phyloP scores from a whole-genome alignment of 2,113 vertebrate species.

The Dunckerocampus dactyliophorus region DNA sequence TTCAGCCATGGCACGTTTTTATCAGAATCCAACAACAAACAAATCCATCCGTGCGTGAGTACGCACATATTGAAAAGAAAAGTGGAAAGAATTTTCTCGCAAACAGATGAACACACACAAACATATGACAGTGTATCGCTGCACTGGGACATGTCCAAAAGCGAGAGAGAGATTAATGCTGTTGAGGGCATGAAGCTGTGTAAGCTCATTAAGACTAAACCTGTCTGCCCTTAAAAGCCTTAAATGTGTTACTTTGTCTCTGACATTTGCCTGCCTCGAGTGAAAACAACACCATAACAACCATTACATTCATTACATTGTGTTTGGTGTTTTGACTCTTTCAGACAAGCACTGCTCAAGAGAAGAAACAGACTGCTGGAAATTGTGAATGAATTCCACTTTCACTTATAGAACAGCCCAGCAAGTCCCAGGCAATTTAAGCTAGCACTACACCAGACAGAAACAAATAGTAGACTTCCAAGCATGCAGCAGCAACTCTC shows the following conservation, averaged over 20 bases:
- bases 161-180: constrained; percentile 69
- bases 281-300: constrained; percentile 36
- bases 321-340: not conserved
- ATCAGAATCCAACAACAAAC: constrained; percentile 22
- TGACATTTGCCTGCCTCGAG: constrained; percentile 40
- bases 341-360: not conserved
- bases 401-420: not conserved
- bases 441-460: not conserved
- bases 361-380: not conserved
- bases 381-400: no score
- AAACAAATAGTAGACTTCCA: not conserved
- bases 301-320: constrained; percentile 1
- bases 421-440: not conserved
- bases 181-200: constrained; percentile 62
- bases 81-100: constrained; percentile 19
- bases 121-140: not conserved
- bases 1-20: constrained; percentile 12
- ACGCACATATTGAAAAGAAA: constrained; percentile 18
- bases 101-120: constrained; percentile 6
- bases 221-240: constrained; percentile 60
- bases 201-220: constrained; percentile 75
- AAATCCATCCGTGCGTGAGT: constrained; percentile 6
- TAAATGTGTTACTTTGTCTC: constrained; percentile 61
- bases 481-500: not conserved
- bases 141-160: constrained; percentile 69